A percentile compares a stretch with the other conserved stretches of the same genome.
phyloP scores from a whole-genome alignment of 2,888 invertebrate genomes.

The Drosophila mimica region DNA sequence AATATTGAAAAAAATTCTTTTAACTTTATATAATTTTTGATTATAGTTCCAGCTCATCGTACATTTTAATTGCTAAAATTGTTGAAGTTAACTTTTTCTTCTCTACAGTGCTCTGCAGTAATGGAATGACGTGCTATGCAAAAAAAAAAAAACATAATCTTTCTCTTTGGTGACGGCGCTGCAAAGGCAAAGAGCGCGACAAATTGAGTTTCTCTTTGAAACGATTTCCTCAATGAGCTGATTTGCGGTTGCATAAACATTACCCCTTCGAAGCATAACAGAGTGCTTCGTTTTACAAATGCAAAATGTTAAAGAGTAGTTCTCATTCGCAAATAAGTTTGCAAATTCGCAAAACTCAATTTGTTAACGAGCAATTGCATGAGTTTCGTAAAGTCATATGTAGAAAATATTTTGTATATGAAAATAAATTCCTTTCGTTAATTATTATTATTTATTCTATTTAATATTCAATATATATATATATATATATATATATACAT shows the following conservation, averaged over 20 bases:
- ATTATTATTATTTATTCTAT: neutral
- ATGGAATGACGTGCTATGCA: slow-evolving; percentile 49
- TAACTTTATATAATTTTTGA: too few species aligned
- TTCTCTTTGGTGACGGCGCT: slow-evolving; percentile 33
- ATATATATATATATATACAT: too few species aligned
- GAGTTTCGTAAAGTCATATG: neutral
- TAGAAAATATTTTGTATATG: neutral
- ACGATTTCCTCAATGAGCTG: neutral
- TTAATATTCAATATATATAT: too few species aligned
- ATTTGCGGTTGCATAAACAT: slow-evolving; percentile 27
- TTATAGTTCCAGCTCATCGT: neutral
- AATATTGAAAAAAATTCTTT: neutral
- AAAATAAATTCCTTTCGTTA: neutral
- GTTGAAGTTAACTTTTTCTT: neutral
- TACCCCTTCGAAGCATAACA: slow-evolving; percentile 18
- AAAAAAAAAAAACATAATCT: slow-evolving; percentile 16
- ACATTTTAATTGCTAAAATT: neutral
- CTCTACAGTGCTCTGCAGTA: slow-evolving; percentile 41
- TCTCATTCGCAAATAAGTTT: neutral
- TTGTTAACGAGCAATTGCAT: neutral
- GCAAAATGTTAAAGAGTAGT: neutral
- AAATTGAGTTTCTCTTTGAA: slow-evolving; percentile 20
- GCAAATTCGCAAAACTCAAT: neutral
- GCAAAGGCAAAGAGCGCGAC: slow-evolving; percentile 40
- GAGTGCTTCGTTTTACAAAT: neutral